Evolutionary conservation across 2,888 invertebrate genomes (phyloP), one percentile per base, ranked within the genome.

Genomic region (Omphaloscelis lunosa): DNA sequence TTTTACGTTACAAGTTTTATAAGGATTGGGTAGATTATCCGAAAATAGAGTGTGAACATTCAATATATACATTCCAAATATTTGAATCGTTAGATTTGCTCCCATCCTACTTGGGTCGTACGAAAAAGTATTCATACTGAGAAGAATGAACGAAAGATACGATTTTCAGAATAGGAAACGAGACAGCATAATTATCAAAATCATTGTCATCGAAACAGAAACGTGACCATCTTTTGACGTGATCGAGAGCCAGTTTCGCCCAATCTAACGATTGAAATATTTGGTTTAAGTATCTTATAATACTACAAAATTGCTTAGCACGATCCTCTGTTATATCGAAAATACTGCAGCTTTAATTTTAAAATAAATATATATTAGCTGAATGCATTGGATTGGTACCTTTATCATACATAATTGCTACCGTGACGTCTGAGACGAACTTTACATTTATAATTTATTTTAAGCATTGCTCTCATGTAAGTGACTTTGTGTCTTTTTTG

Each of bases 1-100:
- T 72, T 73, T 79, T 58, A 34, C 23, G 48, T 80, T 51, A 62
- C 61, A 39, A 79, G 27, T 67, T 67, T 58, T 78, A 58, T 65
- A n/a, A 58, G 5, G 27, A 34, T 20, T 48, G 39, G 15, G 9
- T 12, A 12, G 20, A 20, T 39, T 41, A 41, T 39, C 17, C 9
- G 1, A 51, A 61, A 51, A 74, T 29, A 58, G 27, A 75, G n/a
- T 5, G 6, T 51, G 20, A 12, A 48, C 12, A 34, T 61, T 20
- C 29, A 61, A 61, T 59, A 61, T 45, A 12, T 45, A 29, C 15
- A 3, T 45, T 45, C 45, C 5, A 45, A 45, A 45, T 5, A 45
- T 45, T 45, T 15, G 0, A 45, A 15, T 45, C 6, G 15, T 45
- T 45, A 45, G 15, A 45, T 45, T 20, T 51, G 51, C 51, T 20